Base-by-base conservation (phyloP, 2,888 invertebrate genomes). In the Lycaena phlaeas region DNA sequence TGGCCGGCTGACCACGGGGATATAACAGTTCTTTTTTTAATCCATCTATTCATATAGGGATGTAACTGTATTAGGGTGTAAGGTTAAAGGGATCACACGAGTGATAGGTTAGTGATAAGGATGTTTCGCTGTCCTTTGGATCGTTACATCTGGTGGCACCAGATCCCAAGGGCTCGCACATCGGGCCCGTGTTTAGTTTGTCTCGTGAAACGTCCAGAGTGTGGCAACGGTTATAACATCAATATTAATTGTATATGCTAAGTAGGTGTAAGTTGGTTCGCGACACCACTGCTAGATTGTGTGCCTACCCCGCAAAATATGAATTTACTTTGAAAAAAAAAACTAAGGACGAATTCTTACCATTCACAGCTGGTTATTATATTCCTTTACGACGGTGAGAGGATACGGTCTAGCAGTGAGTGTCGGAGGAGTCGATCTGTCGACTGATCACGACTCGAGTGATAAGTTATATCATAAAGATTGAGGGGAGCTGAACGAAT, bases 61-160 rank as follows among this genome's bases (percentile, higher is more conserved):
- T 2, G 34, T 11, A 4, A 11, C 18, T 34, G 22, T 4, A 22
- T 57, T 75, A 76, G 73, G 54, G 69, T 75, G 68, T 66, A 69
- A 64, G 79, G 79, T 79, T 77, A 70, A 69, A 68, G 78, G 78
- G 78, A 77, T 74, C 79, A 77, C 67, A 59, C 47, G 66, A 59
- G 60, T 34, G 34, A 22, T 34, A 22, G 11, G 34, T 34, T 34
- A 34, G 34, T 34, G 50, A 45, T 34, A 28, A 22, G 22, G 22
- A 27, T 41, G 46, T 42, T 39, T 26, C 41, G 34, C 17, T 29
- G 38, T 27, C 29, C 30, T 17, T n/a, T 4, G 9, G 11, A 34
- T 22, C 34, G n/a, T n/a, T n/a, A n/a, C n/a, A n/a, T 22, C 26
- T 22, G 43, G 36, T 29, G 34, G 22, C 34, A 18, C 34, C 18